phyloP scores from a whole-genome alignment of 2,797 vertebrate genomes.

The Lophius americanus region DNA sequence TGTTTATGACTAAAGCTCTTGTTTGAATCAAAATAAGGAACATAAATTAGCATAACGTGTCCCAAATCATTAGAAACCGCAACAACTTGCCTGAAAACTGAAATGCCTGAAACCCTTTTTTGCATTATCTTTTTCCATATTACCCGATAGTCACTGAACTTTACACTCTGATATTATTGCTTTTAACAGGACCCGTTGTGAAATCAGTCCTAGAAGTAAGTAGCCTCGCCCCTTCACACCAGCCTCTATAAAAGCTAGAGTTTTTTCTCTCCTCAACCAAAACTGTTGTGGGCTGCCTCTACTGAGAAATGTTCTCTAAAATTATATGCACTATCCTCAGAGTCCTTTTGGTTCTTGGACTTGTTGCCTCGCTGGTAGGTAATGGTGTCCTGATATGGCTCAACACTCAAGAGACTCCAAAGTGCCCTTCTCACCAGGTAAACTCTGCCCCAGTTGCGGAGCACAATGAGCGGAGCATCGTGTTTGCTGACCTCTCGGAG shows the following conservation, averaged over 20 bases:
- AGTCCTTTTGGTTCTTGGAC: constrained; percentile 39
- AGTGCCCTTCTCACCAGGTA: constrained; percentile 16
- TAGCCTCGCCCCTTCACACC: neutral
- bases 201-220: neutral
- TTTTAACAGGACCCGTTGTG: constrained; percentile 18
- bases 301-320: constrained; percentile 35
- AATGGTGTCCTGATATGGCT: constrained; percentile 58
- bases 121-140: no score
- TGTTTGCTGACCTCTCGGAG: constrained; percentile 80
- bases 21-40: no score
- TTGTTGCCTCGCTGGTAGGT: constrained; percentile 45
- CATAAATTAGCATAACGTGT: no score
- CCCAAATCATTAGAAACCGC: no score
- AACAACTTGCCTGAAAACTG: no score
- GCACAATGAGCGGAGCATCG: constrained; percentile 56
- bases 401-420: constrained; percentile 1
- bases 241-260: neutral
- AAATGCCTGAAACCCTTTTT: no score
- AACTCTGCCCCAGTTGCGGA: neutral
- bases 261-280: neutral
- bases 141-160: no score
- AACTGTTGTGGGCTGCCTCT: neutral
- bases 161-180: no score
- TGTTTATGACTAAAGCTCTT: no score
- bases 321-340: constrained; percentile 36